Evolutionary conservation across 2,113 vertebrate species (phyloP), one percentile per base, ranked within the genome.

Genomic region (Percopsis transmontana): DNA sequence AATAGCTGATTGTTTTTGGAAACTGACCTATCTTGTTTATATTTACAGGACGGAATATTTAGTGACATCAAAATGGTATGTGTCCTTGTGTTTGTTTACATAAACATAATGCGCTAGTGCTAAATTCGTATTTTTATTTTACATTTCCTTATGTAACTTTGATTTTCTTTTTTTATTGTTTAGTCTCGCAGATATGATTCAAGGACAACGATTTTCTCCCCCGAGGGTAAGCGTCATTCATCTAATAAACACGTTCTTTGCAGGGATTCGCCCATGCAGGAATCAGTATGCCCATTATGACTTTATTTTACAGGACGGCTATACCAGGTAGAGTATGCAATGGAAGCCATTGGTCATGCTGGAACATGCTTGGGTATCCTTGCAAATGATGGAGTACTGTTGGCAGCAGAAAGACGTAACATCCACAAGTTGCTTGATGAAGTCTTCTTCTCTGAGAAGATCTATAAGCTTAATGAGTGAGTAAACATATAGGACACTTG

Each of bases 111-210:
- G 14, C 13, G 21, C 20, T 23, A 21, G 8, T 21, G 23, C 20
- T 19, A 5, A 15, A 20, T 38, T 54, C 55, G 11, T n/a, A 3
- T 42, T 2, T 1, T 1, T 8, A 6, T 5, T 53, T 24, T 3
- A 9, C 15, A 9, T 16, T n/a, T 38, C 18, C 3, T 51, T 18
- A 40, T 5, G 21, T 15, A 20, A 54, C 5, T 13, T 15, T 54
- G 11, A 5, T 0, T 61, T 2, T 38, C 52, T 16, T 12, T 66
- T 42, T n/a, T 8, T 65, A 4, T 45, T 65, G 2, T 77, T 64
- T n/a, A 99, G 97, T 99, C 97, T 92, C 96, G 97, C 81, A 94
- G 97, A 94, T 99, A 99, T 61, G 97, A 99, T 79, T 99, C 97
- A 48, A 89, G 97, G 88, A 99, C 97, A 13, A 99, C 97, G 48